phyloP scores from a whole-genome alignment of 2,888 invertebrate genomes.

The Rhopalosiphum nymphaeae region DNA sequence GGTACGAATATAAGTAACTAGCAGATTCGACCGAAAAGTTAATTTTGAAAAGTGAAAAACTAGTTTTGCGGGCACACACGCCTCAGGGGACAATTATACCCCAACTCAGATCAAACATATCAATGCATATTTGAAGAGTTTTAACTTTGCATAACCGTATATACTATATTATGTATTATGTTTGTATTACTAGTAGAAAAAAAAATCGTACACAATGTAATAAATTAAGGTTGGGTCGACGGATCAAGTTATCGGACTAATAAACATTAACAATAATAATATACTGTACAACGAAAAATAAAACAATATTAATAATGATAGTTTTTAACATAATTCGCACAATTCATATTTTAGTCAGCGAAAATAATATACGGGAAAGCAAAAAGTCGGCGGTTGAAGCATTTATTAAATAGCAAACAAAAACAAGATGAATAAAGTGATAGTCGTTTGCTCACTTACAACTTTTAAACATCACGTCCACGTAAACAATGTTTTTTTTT shows the following conservation, averaged over 20 bases:
- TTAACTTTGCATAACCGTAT: background rate
- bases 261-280: background rate
- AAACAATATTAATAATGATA: background rate
- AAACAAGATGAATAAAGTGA: background rate
- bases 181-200: background rate
- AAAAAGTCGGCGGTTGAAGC: background rate
- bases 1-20: background rate
- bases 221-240: background rate
- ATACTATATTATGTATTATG: background rate
- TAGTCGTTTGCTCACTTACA: background rate
- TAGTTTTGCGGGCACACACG: background rate
- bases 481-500: background rate
- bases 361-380: background rate
- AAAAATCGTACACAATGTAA: background rate
- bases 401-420: background rate
- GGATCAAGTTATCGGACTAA: background rate
- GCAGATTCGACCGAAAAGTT: background rate
- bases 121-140: background rate
- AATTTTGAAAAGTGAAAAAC: constrained; percentile 26
- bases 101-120: background rate
- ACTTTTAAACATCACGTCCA: background rate
- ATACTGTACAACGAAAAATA: background rate
- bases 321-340: background rate
- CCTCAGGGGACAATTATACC: constrained; percentile 17
- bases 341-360: background rate